Conservation (phyloP, 2,888 invertebrate genomes). For the Lissonota sp. region DNA sequence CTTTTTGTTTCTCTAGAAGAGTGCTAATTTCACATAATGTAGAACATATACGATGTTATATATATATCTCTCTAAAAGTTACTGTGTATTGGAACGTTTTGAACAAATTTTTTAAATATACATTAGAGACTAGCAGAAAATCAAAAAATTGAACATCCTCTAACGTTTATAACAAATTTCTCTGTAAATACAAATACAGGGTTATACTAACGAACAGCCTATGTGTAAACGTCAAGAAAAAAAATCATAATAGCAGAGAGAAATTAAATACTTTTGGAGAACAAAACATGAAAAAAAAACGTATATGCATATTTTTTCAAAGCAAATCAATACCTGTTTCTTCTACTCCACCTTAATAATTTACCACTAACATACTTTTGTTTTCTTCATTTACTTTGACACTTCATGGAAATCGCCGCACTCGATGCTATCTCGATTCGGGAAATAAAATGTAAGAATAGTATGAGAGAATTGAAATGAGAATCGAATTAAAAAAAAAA, state of each 20-base stretch:
- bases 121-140: constrained; percentile 51
- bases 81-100: constrained; percentile 69
- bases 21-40: constrained; percentile 33
- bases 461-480: constrained; percentile 8
- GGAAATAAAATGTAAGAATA: constrained; percentile 5
- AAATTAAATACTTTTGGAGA: constrained; percentile 41
- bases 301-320: constrained; percentile 20
- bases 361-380: constrained; percentile 41
- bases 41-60: constrained; percentile 31
- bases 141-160: constrained; percentile 53
- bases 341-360: constrained; percentile 35
- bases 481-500: constrained; percentile 4
- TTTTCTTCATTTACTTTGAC: constrained; percentile 28
- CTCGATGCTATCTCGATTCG: constrained; percentile 25
- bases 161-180: constrained; percentile 54
- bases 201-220: constrained; percentile 49
- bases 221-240: constrained; percentile 54
- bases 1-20: constrained; percentile 40
- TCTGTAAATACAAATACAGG: constrained; percentile 58
- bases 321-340: constrained; percentile 54
- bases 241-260: constrained; percentile 44
- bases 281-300: constrained; percentile 26
- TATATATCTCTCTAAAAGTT: constrained; percentile 58
- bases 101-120: constrained; percentile 66
- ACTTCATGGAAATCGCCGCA: constrained; percentile 48